phyloP scores from a whole-genome alignment of 1,140 invertebrate species.

The Zelostemma sp. region DNA sequence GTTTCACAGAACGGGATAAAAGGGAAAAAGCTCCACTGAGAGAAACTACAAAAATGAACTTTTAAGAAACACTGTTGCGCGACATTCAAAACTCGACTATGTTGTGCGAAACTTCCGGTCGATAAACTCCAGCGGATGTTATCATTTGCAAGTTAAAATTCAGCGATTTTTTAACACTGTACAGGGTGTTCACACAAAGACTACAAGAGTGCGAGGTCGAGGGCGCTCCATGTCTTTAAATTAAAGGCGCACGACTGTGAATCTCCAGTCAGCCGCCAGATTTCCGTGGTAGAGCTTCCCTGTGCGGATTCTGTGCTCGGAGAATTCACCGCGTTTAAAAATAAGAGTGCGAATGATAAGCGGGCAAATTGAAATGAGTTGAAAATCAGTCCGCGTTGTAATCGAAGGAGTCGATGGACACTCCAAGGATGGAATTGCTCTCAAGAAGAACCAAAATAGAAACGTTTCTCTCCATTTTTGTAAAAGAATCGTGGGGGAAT shows the following conservation, averaged over 20 bases:
- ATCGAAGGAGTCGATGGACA: constrained; percentile 16
- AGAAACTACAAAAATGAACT: too few species aligned
- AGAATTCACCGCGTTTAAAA: constrained; percentile 3
- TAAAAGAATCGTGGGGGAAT: too few species aligned
- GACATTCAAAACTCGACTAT: too few species aligned
- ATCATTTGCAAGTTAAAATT: not conserved
- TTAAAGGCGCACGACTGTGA: constrained; percentile 66
- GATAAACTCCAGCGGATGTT: not conserved
- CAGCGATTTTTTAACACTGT: constrained; percentile 32
- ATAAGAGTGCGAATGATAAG: constrained; percentile 4
- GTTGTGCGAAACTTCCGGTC: not conserved
- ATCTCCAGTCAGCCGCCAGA: constrained; percentile 65
- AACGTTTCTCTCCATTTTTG: too few species aligned
- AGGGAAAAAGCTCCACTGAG: too few species aligned
- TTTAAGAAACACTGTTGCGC: too few species aligned
- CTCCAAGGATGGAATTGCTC: too few species aligned
- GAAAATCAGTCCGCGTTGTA: constrained; percentile 12
- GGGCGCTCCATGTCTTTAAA: constrained; percentile 65
- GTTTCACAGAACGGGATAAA: too few species aligned
- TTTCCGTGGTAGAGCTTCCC: constrained; percentile 56
- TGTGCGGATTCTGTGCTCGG: constrained; percentile 24
- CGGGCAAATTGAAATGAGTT: too few species aligned
- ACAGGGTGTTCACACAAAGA: constrained; percentile 36
- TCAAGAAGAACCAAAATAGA: too few species aligned
- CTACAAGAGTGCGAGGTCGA: constrained; percentile 58